A percentile compares a stretch with the other conserved stretches of the same genome.
Conservation (phyloP, 2,113 vertebrate genomes). For the Corynorhinus townsendii region DNA sequence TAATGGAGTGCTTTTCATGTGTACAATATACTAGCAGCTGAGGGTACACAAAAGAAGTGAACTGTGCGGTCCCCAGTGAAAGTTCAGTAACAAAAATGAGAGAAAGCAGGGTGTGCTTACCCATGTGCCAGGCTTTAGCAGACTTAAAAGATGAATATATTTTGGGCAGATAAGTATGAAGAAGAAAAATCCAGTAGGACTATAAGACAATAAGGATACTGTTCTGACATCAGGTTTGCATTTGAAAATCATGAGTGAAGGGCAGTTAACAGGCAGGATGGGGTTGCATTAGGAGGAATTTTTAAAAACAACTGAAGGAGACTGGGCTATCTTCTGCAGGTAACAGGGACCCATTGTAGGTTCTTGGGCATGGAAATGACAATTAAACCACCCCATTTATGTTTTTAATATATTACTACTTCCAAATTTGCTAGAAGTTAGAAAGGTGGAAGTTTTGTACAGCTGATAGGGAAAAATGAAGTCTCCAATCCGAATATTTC, state of each 20-base stretch:
- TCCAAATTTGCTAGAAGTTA: background rate
- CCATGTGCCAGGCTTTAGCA: background rate
- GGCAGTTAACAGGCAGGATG: background rate
- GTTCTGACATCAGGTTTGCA: background rate
- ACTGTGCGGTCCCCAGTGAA: background rate
- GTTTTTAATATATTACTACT: background rate
- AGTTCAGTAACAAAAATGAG: background rate
- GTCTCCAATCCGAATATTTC: background rate
- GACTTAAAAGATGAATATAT: background rate
- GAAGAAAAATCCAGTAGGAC: background rate
- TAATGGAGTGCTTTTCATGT: background rate
- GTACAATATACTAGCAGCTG: background rate
- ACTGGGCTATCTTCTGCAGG: background rate
- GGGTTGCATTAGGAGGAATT: background rate
- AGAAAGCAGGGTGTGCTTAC: background rate
- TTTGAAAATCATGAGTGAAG: background rate
- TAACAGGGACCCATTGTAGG: background rate
- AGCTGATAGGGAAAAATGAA: background rate
- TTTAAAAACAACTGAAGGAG: background rate
- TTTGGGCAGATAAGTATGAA: background rate
- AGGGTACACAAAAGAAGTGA: background rate
- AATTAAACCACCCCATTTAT: background rate
- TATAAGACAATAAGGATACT: background rate
- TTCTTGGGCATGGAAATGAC: background rate
- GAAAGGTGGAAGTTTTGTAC: background rate